These are phyloP conservation scores for Eilema depressum DNA, from an alignment of 2,888 invertebrate species.

Conservation along the genomic window DNA sequence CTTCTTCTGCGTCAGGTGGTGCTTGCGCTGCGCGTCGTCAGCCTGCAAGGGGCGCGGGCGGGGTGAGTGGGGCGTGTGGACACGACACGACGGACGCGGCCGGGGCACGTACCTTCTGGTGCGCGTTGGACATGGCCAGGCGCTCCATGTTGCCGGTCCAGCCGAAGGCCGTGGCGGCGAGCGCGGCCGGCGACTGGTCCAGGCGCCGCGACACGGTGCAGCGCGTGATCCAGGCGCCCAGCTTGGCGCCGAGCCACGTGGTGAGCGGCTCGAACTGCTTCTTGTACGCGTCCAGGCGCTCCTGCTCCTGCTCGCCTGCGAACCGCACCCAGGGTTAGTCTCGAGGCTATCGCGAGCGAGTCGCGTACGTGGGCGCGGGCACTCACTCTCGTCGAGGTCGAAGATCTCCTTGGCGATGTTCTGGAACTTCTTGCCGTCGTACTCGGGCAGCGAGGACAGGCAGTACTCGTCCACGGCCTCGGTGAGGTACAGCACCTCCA, in stretches of 20 bases:
- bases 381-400: slow-evolving; percentile 91
- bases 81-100: too few relatives aligned
- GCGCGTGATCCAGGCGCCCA: slow-evolving; percentile 92
- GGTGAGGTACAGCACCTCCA: slow-evolving; percentile 96
- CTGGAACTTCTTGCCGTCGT: slow-evolving; percentile 99
- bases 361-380: not conserved
- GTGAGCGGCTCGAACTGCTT: slow-evolving; percentile 95
- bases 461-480: slow-evolving; percentile 99
- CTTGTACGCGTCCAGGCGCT: slow-evolving; percentile 92
- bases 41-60: slow-evolving; percentile 91
- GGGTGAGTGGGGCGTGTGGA: slow-evolving; percentile 96
- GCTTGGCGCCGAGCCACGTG: slow-evolving; percentile 95
- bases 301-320: slow-evolving; percentile 88
- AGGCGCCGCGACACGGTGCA: slow-evolving; percentile 95
- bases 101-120: slow-evolving; percentile 95
- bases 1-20: slow-evolving; percentile 98
- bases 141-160: slow-evolving; percentile 99
- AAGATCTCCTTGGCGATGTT: slow-evolving; percentile 99
- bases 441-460: slow-evolving; percentile 98
- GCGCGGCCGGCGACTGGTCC: slow-evolving; percentile 96
- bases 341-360: too few relatives aligned
- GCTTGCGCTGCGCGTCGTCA: slow-evolving; percentile 95
- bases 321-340: not conserved
- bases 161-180: slow-evolving; percentile 98
- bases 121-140: slow-evolving; percentile 97